Base-by-base conservation (phyloP, 1,140 invertebrate species). In the Drosophila ananassae region DNA sequence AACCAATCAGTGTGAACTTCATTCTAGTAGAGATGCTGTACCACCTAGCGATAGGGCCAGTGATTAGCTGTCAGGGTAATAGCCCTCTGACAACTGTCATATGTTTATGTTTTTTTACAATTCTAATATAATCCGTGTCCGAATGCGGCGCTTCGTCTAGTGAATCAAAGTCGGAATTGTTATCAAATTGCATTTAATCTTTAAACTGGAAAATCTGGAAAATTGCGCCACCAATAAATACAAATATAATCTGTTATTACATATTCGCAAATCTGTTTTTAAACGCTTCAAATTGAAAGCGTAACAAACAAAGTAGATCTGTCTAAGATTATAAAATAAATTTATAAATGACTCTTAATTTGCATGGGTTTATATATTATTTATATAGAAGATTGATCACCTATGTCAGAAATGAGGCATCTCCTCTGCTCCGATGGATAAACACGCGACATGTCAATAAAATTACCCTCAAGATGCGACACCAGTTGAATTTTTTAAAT, bases 381-480 rank as follows among this genome's bases (percentile, higher is more conserved):
- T 32, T 73, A 25, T 30, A 37, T 46, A 8, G 13, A 21, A 13
- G 69, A 73, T 55, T 56, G 50, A 48, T 55, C 39, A 24, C 8
- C 39, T 24, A 59, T 37, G 53, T 24, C 39, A 25, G 30, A 37
- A 51, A 13, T 21, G 21, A 25, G 55, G 53, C 39, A 51, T 53
- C 32, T 46, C 25, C 25, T 44, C 21, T 54, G 34, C 69, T 37
- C 28, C 32, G 34, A 17, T 4, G 34, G 21, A 28, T 39, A 13
- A 58, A 46, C 81, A 85, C 82, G 81, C 81, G 47, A 87, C 10
- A 41, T 37, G 59, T 52, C 78, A 81, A 85, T 85, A 82, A 82
- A 78, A 87, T 52, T 64, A 66, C 60, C 68, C 57, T 46, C 32
- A 84, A 75, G 64, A 71, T 79, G 58, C 67, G 62, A 62, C 60